These are phyloP conservation scores for Falco cherrug DNA, from an alignment of 2,797 vertebrate genomes.

Conservation along the genomic window DNA sequence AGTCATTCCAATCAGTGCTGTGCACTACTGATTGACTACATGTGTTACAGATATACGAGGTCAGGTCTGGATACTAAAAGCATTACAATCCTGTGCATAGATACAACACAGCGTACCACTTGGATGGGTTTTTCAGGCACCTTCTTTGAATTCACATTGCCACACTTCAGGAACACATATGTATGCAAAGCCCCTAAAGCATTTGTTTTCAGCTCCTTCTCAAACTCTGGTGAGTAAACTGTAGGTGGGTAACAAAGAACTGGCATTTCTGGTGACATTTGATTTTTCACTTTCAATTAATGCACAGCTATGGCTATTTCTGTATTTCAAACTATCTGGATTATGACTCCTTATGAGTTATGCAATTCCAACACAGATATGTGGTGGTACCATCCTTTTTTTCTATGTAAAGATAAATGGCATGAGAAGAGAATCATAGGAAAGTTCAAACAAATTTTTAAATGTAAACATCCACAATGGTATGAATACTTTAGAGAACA, in stretches of 20 bases:
- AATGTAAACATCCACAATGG: not conserved
- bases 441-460: not conserved
- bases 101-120: not conserved
- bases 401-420: not conserved
- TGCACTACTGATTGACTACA: not conserved
- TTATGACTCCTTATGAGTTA: not conserved
- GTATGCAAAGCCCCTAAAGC: not conserved
- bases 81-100: not conserved
- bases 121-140: not conserved
- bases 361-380: not conserved
- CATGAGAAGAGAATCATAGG: not conserved
- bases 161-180: not conserved
- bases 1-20: not conserved
- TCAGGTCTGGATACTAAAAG: conserved; percentile 18
- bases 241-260: not conserved
- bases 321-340: not conserved
- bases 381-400: not conserved
- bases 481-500: not conserved
- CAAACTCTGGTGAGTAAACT: not conserved
- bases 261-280: not conserved
- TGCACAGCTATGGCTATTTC: not conserved
- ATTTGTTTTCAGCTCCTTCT: not conserved
- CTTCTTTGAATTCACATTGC: not conserved
- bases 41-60: not conserved
- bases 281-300: not conserved